Evolutionary conservation across 2,797 vertebrate species (phyloP), one percentile per base, ranked within the genome.

Genomic region (Novumbra hubbsi): DNA sequence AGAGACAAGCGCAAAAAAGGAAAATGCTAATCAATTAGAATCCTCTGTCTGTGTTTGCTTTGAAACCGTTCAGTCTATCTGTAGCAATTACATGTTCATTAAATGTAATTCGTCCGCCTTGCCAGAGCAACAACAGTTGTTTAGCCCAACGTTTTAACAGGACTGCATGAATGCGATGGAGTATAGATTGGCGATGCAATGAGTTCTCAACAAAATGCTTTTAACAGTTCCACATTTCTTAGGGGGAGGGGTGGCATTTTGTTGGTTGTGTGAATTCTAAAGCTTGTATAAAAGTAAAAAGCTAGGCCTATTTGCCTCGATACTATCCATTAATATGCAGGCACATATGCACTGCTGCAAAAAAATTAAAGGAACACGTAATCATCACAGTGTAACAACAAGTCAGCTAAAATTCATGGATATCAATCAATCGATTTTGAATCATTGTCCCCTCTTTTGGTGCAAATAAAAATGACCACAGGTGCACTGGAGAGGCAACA

Each of bases 1-100:
- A 24, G 55, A 60, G 11, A 0, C 21, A 94, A 89, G 92, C 93
- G 90, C 91, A 94, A 95, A 96, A 95, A 93, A 83, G 84, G 80
- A 14, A 95, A 96, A 96, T 96, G 96, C 96, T 96, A 98, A 98
- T 98, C 96, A 96, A 96, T 98, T 96, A 94, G 95, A 97, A 57
- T 57, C 55, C 2, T 57, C 55, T 11, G 21, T 24, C 55, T 57
- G n/a, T 57, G 96, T 98, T 98, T 98, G 98, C 96, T 96, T 96
- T 96, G 93, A 98, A 96, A 96, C 92, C 92, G 93, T 95, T 94
- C 95, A 96, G 94, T 97, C 96, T 96, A 97, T 96, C 94, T 96
- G 94, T 95, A 95, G 96, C 95, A 98, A 99, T 98, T 97, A 98
- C 96, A 24, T 60, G 55, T 97, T 97, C 97, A 98, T 99, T 98